phyloP scores from a whole-genome alignment of 1,140 invertebrate genomes.

The Scylla paramamosain region DNA sequence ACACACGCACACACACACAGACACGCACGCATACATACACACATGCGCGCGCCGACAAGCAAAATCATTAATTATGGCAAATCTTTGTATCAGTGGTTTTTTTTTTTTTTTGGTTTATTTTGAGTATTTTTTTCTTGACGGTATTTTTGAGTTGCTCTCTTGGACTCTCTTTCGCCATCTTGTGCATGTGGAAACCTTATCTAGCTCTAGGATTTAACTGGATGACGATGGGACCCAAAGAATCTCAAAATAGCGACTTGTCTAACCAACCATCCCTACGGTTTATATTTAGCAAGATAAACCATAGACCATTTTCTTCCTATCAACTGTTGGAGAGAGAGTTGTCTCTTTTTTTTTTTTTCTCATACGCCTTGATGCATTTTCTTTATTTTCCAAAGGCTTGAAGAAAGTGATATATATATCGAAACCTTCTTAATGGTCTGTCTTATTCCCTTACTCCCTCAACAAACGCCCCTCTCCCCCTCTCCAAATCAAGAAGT shows the following conservation, averaged over 20 bases:
- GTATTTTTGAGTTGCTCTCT: conserved; percentile 69
- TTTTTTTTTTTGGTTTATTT: too few relatives aligned
- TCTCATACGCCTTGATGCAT: conserved; percentile 70
- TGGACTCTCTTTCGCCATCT: conserved; percentile 65
- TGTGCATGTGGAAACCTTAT: conserved; percentile 50
- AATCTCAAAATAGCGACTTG: conserved; percentile 41
- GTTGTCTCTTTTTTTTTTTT: not conserved
- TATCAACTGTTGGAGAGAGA: conserved; percentile 59
- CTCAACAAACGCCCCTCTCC: not conserved
- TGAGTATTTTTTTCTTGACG: conserved; percentile 58
- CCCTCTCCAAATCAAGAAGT: conserved; percentile 59
- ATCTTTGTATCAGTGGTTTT: too few relatives aligned
- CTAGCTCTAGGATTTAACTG: not conserved
- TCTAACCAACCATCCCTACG: conserved; percentile 52
- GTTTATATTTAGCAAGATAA: too few relatives aligned
- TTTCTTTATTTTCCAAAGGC: conserved; percentile 44
- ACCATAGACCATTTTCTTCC: conserved; percentile 44
- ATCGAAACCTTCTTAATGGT: conserved; percentile 68
- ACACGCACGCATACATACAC: not conserved
- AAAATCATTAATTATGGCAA: too few relatives aligned
- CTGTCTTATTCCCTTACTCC: conserved; percentile 53
- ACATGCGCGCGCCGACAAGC: too few relatives aligned
- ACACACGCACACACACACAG: not conserved
- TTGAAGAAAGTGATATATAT: conserved; percentile 27
- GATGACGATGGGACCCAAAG: too few relatives aligned